Evolutionary conservation across 2,113 vertebrate species (phyloP).

Genomic region (Tamias sibiricus): DNA sequence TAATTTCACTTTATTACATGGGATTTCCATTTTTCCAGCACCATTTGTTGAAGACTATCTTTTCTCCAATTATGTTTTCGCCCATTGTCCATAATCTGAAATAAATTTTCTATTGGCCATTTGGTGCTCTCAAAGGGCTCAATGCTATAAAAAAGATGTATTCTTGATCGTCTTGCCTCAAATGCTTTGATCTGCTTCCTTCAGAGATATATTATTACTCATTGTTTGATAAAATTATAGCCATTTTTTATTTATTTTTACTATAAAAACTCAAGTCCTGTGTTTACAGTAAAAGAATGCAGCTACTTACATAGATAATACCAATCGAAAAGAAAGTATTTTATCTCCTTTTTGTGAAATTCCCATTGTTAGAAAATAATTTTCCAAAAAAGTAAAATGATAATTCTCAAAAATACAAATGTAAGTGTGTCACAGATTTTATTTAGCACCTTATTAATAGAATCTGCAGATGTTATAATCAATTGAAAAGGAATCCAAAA

Average conservation of each 20-base stretch:
- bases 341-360: not conserved
- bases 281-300: not conserved
- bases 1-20: too few relatives aligned
- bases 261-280: not conserved
- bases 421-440: not conserved
- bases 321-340: not conserved
- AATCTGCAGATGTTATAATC: not conserved
- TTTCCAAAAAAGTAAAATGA: not conserved
- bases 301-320: too few relatives aligned
- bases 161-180: not conserved
- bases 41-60: too few relatives aligned
- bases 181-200: not conserved
- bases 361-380: not conserved
- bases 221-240: not conserved
- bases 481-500: not conserved
- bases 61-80: too few relatives aligned
- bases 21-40: too few relatives aligned
- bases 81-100: too few relatives aligned
- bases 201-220: not conserved
- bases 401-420: not conserved
- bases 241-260: not conserved
- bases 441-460: not conserved
- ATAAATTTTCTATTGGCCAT: too few relatives aligned
- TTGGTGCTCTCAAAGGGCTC: too few relatives aligned
- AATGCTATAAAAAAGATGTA: not conserved